Base-by-base conservation (phyloP, 2,113 vertebrate genomes). In the Paramormyrops kingsleyae region DNA sequence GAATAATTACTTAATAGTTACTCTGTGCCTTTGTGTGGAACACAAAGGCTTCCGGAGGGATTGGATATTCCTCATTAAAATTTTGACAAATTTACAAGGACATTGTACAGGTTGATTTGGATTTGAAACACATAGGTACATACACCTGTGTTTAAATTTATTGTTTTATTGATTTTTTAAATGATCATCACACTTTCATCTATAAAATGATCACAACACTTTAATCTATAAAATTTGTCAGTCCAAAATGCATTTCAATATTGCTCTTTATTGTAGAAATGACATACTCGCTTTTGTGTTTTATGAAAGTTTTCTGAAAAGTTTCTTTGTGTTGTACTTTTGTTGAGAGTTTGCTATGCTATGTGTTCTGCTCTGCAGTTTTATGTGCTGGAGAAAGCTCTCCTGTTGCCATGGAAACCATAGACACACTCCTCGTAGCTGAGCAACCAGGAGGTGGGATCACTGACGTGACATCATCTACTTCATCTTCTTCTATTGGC, bases 391-490 rank as follows among this genome's bases (percentile, higher is more conserved):
- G 93, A 89, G 92, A 93, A 44, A 94, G 94, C 91, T 91, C 93
- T 74, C 91, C 91, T 5, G 49, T 94, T 88, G 12, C 93, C 91
- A 92, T 56, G 90, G 95, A 96, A 92, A 94, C 93, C 93, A 93
- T 93, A 88, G 93, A 93, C 88, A 94, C 91, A 88, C 92, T 95
- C 90, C 93, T 93, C 87, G 93, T 93, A 88, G 93, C 93, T 90
- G 92, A 90, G 88, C 92, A 49, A 90, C 92, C 93, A 17, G 89
- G 90, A 90, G 92, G 90, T 70, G 52, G 83, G 85, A 83, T 86
- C 87, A 49, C 31, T 53, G 89, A 89, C 62, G 90, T 91, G 17
- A 56, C 87, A 5, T 89, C 90, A 1, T 91, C 92, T 35, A 88
- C 86, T 31, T 83, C 88, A 0, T 44, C 92, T 1, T 89, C 91